Evolutionary conservation across 64 coral and sea anemone species (phyloP).

Genomic region (Hydrozoanthus tunicans): DNA sequence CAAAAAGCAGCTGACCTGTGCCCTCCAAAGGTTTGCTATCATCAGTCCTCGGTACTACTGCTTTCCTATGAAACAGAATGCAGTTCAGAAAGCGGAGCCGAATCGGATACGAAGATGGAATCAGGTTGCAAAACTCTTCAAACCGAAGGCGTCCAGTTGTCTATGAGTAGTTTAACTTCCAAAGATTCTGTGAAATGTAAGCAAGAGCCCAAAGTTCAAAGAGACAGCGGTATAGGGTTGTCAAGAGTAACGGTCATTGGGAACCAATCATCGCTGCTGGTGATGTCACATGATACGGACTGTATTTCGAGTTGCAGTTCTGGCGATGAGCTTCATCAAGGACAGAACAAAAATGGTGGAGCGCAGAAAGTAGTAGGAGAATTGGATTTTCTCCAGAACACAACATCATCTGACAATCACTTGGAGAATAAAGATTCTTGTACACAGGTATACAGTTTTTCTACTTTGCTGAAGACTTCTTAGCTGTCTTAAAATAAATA

Average conservation of each 20-base stretch:
- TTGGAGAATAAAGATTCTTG: not conserved
- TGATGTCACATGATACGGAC: constrained; percentile 56
- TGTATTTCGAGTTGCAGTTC: not conserved
- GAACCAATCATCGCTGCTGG: constrained; percentile 48
- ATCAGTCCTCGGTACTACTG: not conserved
- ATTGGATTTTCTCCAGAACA: not conserved
- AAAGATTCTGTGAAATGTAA: not conserved
- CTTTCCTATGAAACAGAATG: constrained; percentile 3
- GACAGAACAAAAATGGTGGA: not conserved
- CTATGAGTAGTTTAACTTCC: not conserved
- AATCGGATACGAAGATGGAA: not conserved
- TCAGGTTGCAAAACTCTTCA: not conserved
- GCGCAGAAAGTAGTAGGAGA: not conserved
- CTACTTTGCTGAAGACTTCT: not conserved
- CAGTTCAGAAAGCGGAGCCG: constrained; percentile 3
- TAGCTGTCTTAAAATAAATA: not conserved
- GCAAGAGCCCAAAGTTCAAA: not conserved
- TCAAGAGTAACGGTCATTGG: not conserved
- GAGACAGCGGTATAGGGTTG: constrained; percentile 25
- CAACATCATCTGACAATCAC: not conserved
- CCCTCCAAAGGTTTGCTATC: not conserved
- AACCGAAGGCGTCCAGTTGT: not conserved
- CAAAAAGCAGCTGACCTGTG: not conserved
- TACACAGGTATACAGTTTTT: not conserved
- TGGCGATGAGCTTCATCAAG: not conserved